Evolutionary conservation across 1,140 invertebrate genomes (phyloP).

Genomic region (Drosophila repleta): DNA sequence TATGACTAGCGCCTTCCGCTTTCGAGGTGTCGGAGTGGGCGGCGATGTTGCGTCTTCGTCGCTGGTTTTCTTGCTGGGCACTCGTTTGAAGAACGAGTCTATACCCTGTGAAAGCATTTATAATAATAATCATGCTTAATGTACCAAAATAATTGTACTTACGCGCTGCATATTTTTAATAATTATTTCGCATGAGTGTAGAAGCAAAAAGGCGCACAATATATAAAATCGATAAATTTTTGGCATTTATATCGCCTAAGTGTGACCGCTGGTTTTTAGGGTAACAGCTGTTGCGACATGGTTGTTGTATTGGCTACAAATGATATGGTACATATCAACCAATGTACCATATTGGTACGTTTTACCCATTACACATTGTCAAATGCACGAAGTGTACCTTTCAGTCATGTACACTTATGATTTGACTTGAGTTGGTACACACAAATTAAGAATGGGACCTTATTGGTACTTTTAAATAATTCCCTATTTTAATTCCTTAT

Average conservation of each 20-base stretch:
- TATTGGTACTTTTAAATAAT: too few relatives aligned
- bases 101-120: slow-evolving; percentile 44
- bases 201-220: slow-evolving; percentile 34
- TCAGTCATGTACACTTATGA: too few relatives aligned
- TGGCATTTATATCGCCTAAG: slow-evolving; percentile 2
- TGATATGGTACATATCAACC: too few relatives aligned
- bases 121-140: too few relatives aligned
- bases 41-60: slow-evolving; percentile 33
- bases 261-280: slow-evolving; percentile 4
- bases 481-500: not conserved
- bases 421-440: too few relatives aligned
- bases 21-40: slow-evolving; percentile 62
- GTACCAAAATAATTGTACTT: slow-evolving; percentile 22
- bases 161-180: slow-evolving; percentile 60
- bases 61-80: slow-evolving; percentile 49
- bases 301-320: not conserved
- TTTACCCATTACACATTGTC: too few relatives aligned
- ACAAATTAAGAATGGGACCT: too few relatives aligned
- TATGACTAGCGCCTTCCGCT: slow-evolving; percentile 68
- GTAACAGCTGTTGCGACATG: not conserved
- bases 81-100: slow-evolving; percentile 62
- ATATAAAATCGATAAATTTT: slow-evolving; percentile 14
- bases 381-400: too few relatives aligned
- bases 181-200: slow-evolving; percentile 15
- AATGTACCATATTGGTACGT: too few relatives aligned